These are phyloP conservation scores for Perca flavescens DNA, from an alignment of 2,113 vertebrate genomes.

Conservation along the genomic window DNA sequence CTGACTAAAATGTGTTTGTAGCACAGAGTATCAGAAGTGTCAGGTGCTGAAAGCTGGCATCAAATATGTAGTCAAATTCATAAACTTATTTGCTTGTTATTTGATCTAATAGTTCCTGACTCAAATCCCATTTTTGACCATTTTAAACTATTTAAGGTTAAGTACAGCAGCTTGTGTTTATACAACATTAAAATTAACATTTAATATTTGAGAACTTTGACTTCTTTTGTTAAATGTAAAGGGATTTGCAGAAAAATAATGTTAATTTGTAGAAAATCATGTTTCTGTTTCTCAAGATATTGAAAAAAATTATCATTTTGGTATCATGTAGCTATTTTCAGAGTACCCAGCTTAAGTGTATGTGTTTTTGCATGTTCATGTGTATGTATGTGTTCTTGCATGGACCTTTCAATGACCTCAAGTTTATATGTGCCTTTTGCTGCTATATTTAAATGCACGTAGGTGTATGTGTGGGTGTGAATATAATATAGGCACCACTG, in stretches of 20 bases:
- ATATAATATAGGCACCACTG: conserved; percentile 22
- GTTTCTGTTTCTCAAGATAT: not conserved
- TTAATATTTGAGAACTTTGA: not conserved
- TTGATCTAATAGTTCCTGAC: not conserved
- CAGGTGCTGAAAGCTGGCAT: conserved; percentile 5
- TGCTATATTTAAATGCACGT: conserved; percentile 37
- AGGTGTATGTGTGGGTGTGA: conserved; percentile 42
- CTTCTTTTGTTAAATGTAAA: not conserved
- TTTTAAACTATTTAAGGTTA: not conserved
- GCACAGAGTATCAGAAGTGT: not conserved
- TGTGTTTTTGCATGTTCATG: not conserved
- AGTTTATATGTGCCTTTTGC: conserved; percentile 29
- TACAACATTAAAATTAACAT: not conserved
- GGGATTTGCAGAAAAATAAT: not conserved
- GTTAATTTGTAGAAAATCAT: not conserved
- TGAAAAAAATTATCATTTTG: not conserved
- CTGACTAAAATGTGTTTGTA: conserved; percentile 16
- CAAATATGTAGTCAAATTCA: not conserved
- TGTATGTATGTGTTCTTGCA: conserved; percentile 21
- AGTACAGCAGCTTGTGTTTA: not conserved
- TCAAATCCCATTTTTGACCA: not conserved
- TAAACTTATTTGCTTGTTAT: not conserved
- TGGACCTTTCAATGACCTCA: conserved; percentile 25
- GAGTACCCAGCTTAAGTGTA: not conserved
- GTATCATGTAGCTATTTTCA: not conserved